Evolutionary conservation across 1,140 invertebrate genomes (phyloP).

Genomic region (Pentalonia nigronervosa): DNA sequence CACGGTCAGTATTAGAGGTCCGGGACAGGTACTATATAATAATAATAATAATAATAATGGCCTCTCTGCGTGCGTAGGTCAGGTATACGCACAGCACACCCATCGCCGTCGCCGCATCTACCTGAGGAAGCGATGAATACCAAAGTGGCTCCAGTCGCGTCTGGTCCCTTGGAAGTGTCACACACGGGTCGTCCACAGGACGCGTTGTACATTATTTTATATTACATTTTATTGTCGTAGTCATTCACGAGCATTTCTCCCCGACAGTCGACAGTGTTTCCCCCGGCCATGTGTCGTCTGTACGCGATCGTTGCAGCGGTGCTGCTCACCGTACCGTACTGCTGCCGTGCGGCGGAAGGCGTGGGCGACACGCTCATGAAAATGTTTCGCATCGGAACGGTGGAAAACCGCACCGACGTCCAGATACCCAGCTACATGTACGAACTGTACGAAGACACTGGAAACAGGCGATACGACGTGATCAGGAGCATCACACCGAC

Average conservation of each 20-base stretch:
- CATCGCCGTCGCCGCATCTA: neutral
- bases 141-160: conserved; percentile 42
- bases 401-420: neutral
- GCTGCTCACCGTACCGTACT: neutral
- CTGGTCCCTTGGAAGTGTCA: conserved; percentile 37
- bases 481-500: conserved; percentile 20
- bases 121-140: neutral
- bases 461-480: conserved; percentile 29
- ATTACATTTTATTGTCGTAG: no score
- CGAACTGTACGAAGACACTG: neutral
- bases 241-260: neutral
- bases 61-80: neutral
- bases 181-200: neutral
- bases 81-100: neutral
- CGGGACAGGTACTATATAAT: conserved; percentile 16
- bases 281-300: neutral
- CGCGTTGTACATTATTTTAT: no score
- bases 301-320: neutral
- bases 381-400: neutral
- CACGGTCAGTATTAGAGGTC: neutral
- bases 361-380: neutral
- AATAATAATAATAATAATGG: conserved; percentile 36
- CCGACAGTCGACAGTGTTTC: no score
- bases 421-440: conserved; percentile 46
- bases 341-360: neutral